Percentiles rank a stretch among this genome's conserved stretches.
These are phyloP conservation scores for Diadromus collaris DNA, from an alignment of 2,888 invertebrate species.

Conservation along the genomic window DNA sequence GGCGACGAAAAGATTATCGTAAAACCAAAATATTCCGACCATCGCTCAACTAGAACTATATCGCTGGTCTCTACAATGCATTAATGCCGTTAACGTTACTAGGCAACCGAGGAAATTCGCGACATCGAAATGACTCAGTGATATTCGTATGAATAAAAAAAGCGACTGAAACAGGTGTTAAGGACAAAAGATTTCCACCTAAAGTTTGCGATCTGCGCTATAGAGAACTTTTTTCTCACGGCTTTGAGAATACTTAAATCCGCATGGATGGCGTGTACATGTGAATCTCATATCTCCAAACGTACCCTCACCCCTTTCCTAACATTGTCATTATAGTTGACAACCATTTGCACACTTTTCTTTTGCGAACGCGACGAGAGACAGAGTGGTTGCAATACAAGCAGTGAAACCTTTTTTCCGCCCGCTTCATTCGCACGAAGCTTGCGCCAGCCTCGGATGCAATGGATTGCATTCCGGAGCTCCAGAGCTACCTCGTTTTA, in stretches of 20 bases:
- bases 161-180: slow-evolving; percentile 11
- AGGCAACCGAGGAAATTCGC: slow-evolving; percentile 43
- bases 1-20: too few relatives aligned
- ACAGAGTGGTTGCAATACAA: slow-evolving; percentile 27
- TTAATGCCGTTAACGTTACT: slow-evolving; percentile 50
- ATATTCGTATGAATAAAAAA: slow-evolving; percentile 41
- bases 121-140: slow-evolving; percentile 51
- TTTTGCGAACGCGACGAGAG: slow-evolving; percentile 8
- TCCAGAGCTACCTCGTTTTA: slow-evolving; percentile 1
- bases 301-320: slow-evolving; percentile 1
- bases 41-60: too few relatives aligned
- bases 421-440: slow-evolving; percentile 46
- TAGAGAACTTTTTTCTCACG: slow-evolving; percentile 30
- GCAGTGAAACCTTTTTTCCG: slow-evolving; percentile 23
- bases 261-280: too few relatives aligned
- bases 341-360: slow-evolving; percentile 52
- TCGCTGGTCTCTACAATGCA: slow-evolving; percentile 27
- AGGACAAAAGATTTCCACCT: slow-evolving; percentile 31
- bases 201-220: slow-evolving; percentile 6
- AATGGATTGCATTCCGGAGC: slow-evolving; percentile 39
- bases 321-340: slow-evolving; percentile 52
- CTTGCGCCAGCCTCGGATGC: slow-evolving; percentile 36
- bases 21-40: too few relatives aligned
- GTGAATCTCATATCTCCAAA: slow-evolving; percentile 9
- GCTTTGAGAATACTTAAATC: slow-evolving; percentile 30